Base-by-base conservation (phyloP, 2,113 vertebrate species). In the Gobius niger region DNA sequence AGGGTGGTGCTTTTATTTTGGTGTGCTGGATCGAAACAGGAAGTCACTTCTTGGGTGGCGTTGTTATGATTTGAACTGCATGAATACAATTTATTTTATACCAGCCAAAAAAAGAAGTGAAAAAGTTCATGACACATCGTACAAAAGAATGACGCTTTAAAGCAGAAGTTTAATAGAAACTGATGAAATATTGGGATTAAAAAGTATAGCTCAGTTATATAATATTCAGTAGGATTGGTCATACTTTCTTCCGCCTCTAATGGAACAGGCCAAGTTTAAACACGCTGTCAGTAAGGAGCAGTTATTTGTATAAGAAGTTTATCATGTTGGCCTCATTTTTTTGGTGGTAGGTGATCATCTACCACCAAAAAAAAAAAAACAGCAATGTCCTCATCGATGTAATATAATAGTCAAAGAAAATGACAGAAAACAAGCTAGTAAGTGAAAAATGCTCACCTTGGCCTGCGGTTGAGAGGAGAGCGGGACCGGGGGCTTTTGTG, bases 401-500 rank as follows among this genome's bases (percentile, higher is more conserved):
- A 47, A 15, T 41, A 47, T 2, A 18, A 16, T 16, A 47, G 53
- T 59, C 44, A 68, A 80, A 52, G 42, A 72, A 70, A 57, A 77
- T 70, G 47, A 63, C n/a, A 67, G 47, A 66, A 61, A 10, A 66
- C 54, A 75, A 73, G 70, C 10, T 61, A 63, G 74, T 65, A 65
- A 69, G 59, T 2, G 67, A 73, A 19, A 57, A 74, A 65, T 18
- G 71, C 65, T 85, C 87, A 98, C 97, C 96, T 97, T 92, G 95
- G 94, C 92, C 95, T 94, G 85, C 93, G 94, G 90, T 90, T 90
- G 80, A 84, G 95, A 67, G 95, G 95, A 14, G 96, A 98, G 81
- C 92, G 94, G 73, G 94, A 87, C 77, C 83, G 87, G 75, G 93
- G 89, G 91, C 91, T 95, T 91, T 91, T 93, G 78, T 92, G 90